Evolutionary conservation across 64 coral and sea anemone species (phyloP), one percentile per base, ranked within the genome.

Genomic region (Platygyra sinensis): DNA sequence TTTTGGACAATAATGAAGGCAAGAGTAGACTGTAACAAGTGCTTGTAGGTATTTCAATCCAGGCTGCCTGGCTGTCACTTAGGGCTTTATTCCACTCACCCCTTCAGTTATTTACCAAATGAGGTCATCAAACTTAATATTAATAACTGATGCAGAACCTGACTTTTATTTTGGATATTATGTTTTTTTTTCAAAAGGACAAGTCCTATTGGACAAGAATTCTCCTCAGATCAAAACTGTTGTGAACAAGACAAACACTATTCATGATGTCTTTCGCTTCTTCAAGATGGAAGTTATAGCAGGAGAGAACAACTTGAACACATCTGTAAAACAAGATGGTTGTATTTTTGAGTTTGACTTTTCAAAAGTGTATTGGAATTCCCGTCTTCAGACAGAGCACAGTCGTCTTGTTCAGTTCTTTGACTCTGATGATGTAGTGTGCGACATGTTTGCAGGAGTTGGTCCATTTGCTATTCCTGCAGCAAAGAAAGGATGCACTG

Each of bases 361-460:
- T 80, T 99, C 97, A 42, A 96, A 93, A 89, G 97, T 99, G 10
- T 99, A 99, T 55, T 99, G 97, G 97, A 99, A 99, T 78, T 99
- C 97, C 77, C 90, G 97, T n/a, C 88, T 99, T 72, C 97, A 99
- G 82, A 96, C 88, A 51, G 97, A 99, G 29, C 97, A 99, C 67
- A 96, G 85, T 12, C 89, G 97, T 4, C 97, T 99, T 64, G 88
- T 93, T 30, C 86, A 93, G 30, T 80, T 54, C 10, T 99, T 99
- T 52, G 79, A 73, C 19, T 60, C 72, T 74, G 80, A 52, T 60
- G 97, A 99, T 79, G 77, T 99, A 28, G 77, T 99, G 8, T 96
- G 97, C 28, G 97, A 99, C 25, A 93, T 99, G 91, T 99, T 99
- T 93, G 88, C 97, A 30, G 97, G 97, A n/a, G 97, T 99, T n/a